Base-by-base conservation (phyloP, 1,140 invertebrate genomes). In the Asbolus verrucosus region DNA sequence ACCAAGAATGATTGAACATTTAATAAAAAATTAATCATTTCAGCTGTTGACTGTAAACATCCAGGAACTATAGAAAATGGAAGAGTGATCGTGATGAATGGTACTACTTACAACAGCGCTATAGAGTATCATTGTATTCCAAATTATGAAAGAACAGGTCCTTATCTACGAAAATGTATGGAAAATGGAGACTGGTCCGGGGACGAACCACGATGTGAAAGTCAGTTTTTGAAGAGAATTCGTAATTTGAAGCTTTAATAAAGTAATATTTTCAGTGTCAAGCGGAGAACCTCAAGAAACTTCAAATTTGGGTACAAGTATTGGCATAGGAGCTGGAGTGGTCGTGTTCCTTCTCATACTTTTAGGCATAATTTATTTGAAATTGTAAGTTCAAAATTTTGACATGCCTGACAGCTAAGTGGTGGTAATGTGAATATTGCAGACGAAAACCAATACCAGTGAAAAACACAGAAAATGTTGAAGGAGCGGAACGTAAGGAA, bases 121-220 rank as follows among this genome's bases (percentile, higher is more conserved):
- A 89, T 94, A 0, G 92, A 95, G 76, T 97, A 96, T 79, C 91
- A 94, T 72, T 98, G 96, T 78, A 82, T 95, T 60, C 93, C 92
- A 4, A 91, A 92, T 70, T 95, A 87, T 81, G 90, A 92, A 77
- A 85, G 93, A 33, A 87, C 91, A 0, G 94, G 94, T 0, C 90
- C 92, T 2, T 94, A 93, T 79, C 81, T 93, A 1, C 84, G 93
- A 46, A 94, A 93, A 76, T 95, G 94, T 80, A 83, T 90, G 76
- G 92, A 94, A 46, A 91, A 90, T 65, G 93, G 92, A 2, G 82
- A 85, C 8, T 96, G 94, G 94, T 94, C 92, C 5, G 93, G 92
- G 1, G 90, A 92, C 11, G 90, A 94, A 74, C 91, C 93, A 0
- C 85, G 82, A 75, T 93, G 93, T 80, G 87, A 93, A 82, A 78